phyloP scores from a whole-genome alignment of 2,888 invertebrate species.

The Platycheirus rosarum region DNA sequence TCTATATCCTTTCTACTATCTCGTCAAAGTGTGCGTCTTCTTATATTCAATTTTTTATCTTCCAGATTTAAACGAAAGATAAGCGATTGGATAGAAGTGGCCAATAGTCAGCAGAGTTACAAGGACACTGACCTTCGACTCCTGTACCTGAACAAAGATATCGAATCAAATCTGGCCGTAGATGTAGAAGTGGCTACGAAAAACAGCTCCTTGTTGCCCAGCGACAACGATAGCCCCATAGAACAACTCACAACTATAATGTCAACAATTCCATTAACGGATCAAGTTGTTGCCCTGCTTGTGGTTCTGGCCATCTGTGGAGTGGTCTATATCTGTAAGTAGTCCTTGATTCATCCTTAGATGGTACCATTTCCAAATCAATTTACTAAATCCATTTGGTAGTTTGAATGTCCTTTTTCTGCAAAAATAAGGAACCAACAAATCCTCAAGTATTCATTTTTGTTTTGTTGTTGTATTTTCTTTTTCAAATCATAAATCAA shows the following conservation, averaged over 20 bases:
- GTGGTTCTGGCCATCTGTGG: constrained; percentile 83
- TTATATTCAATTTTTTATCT: constrained; percentile 15
- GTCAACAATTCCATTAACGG: constrained; percentile 80
- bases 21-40: constrained; percentile 17
- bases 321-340: constrained; percentile 85
- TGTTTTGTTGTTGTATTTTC: constrained; percentile 8
- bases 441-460: constrained; percentile 1
- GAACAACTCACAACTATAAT: constrained; percentile 50
- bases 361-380: constrained; percentile 20
- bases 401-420: constrained; percentile 9
- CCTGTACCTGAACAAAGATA: constrained; percentile 64
- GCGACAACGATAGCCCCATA: constrained; percentile 22
- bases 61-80: constrained; percentile 63
- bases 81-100: constrained; percentile 61
- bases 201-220: constrained; percentile 30
- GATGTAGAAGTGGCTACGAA: constrained; percentile 31
- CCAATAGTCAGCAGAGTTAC: constrained; percentile 52
- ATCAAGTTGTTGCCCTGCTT: constrained; percentile 79
- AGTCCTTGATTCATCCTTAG: constrained; percentile 13
- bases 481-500: constrained; percentile 58
- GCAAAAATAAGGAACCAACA: not conserved
- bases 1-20: too few relatives aligned
- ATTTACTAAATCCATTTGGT: constrained; percentile 16
- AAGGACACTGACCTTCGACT: constrained; percentile 50
- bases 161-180: constrained; percentile 37